Evolutionary conservation across 2,797 vertebrate genomes (phyloP), one percentile per base, ranked within the genome.

Genomic region (Brachymystax lenok): DNA sequence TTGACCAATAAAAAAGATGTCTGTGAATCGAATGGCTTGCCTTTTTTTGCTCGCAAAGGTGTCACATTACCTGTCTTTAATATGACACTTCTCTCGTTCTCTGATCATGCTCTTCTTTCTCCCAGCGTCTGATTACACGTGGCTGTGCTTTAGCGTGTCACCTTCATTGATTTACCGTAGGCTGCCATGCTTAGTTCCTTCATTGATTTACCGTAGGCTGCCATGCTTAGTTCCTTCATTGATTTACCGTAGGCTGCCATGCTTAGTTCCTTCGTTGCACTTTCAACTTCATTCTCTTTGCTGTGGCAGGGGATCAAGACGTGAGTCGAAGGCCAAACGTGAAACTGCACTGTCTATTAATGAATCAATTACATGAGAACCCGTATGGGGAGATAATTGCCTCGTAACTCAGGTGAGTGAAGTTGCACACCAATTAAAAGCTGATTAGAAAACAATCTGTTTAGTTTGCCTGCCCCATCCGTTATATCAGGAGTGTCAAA

Each of bases 1-100:
- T 94, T 93, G 91, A 92, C 89, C 88, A 94, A 94, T 94, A 94
- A 94, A 95, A 59, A 93, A 91, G 67, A 91, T 93, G 88, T 93
- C 89, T 94, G 93, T 94, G 91, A 92, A 92, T 91, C 69, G 24
- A 19, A 66, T 77, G 40, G 40, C 40, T 46, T 63, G 24, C 68
- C 71, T 74, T 33, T 24, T 50, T 12, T 24, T 19, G 4, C 19
- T 17, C 66, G 46, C 21, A 28, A 61, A 50, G 61, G 73, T 68
- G 28, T 59, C 56, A 68, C 27, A 21, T 61, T 14, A 28, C 74
- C 83, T 71, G 64, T 81, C 83, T 82, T 82, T 24, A 63, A 63
- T 24, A 63, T 24, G 21, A 19, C 3, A 61, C 21, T 63, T 12
- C 21, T 63, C 59, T 63, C 10, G 21, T 59, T 59, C 19, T 63